Conservation (phyloP, 1,140 invertebrate genomes). For the Drosophila rufa region DNA sequence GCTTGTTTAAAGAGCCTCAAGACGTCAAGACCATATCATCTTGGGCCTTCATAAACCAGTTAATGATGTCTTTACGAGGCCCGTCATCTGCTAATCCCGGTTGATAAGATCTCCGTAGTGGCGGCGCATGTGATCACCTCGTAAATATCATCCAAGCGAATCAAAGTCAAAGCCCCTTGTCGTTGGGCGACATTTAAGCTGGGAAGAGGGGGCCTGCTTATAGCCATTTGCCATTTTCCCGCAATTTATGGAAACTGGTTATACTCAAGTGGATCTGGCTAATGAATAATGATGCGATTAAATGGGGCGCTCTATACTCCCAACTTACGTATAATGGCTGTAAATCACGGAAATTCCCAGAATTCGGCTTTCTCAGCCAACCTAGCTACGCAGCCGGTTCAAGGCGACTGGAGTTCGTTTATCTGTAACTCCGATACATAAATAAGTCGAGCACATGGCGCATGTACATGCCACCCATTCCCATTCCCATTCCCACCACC, state of each 20-base stretch:
- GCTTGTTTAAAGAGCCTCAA: constrained; percentile 23
- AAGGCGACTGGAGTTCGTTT: constrained; percentile 38
- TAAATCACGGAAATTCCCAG: constrained; percentile 43
- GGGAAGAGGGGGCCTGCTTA: background rate
- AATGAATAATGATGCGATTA: constrained; percentile 39
- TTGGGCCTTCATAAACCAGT: constrained; percentile 52
- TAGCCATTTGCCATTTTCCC: constrained; percentile 25
- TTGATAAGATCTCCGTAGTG: constrained; percentile 22
- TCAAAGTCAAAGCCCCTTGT: constrained; percentile 9
- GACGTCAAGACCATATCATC: constrained; percentile 34
- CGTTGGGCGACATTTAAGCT: constrained; percentile 27
- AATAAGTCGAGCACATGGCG: constrained; percentile 17
- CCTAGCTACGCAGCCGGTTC: constrained; percentile 10
- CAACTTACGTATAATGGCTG: constrained; percentile 6
- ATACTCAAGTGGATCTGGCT: constrained; percentile 13
- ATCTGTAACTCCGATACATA: constrained; percentile 8
- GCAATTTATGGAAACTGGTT: constrained; percentile 43
- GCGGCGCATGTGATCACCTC: constrained; percentile 35
- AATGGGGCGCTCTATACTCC: constrained; percentile 19
- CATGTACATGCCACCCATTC: background rate
- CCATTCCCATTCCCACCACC: background rate
- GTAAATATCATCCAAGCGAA: constrained; percentile 40
- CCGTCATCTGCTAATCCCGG: constrained; percentile 25
- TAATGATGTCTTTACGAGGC: constrained; percentile 60
- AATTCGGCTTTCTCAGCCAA: constrained; percentile 14